phyloP scores from a whole-genome alignment of 2,888 invertebrate genomes.

The Pemphredon lugubris region DNA sequence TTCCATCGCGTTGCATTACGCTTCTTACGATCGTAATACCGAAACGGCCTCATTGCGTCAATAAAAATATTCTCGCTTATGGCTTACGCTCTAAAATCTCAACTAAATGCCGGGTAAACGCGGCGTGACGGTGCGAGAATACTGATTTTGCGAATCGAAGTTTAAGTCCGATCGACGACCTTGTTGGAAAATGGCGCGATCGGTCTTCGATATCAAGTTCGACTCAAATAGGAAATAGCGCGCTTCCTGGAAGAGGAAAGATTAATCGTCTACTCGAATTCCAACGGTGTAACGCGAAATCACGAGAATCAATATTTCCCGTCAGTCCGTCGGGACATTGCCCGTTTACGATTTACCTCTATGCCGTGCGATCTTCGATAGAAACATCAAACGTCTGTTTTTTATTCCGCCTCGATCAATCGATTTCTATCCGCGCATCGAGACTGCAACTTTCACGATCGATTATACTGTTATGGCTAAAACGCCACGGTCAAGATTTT shows the following conservation, averaged over 20 bases:
- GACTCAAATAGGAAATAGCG: slow-evolving; percentile 11
- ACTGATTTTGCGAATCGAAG: not conserved
- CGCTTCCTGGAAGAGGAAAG: slow-evolving; percentile 23
- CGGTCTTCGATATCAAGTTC: slow-evolving; percentile 18
- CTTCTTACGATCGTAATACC: not conserved
- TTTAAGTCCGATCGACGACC: slow-evolving; percentile 33
- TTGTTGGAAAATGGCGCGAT: not conserved
- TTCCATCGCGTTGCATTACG: too few species aligned
- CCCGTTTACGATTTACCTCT: too few species aligned
- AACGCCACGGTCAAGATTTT: too few species aligned
- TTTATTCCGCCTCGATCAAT: too few species aligned
- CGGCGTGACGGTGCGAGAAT: slow-evolving; percentile 22
- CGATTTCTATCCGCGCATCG: too few species aligned
- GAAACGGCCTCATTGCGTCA: not conserved
- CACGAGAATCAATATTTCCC: slow-evolving; percentile 31
- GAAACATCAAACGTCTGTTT: too few species aligned
- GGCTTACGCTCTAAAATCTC: not conserved
- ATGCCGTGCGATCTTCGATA: too few species aligned
- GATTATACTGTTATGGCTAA: too few species aligned
- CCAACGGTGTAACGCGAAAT: slow-evolving; percentile 11
- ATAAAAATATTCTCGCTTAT: not conserved
- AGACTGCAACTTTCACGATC: too few species aligned
- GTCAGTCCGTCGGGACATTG: too few species aligned
- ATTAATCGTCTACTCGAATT: not conserved
- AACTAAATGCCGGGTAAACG: not conserved